Percentiles rank a stretch among this genome's conserved stretches.
These are phyloP conservation scores for Schizotus pectinicornis DNA, from an alignment of 2,888 invertebrate species.

Conservation along the genomic window DNA sequence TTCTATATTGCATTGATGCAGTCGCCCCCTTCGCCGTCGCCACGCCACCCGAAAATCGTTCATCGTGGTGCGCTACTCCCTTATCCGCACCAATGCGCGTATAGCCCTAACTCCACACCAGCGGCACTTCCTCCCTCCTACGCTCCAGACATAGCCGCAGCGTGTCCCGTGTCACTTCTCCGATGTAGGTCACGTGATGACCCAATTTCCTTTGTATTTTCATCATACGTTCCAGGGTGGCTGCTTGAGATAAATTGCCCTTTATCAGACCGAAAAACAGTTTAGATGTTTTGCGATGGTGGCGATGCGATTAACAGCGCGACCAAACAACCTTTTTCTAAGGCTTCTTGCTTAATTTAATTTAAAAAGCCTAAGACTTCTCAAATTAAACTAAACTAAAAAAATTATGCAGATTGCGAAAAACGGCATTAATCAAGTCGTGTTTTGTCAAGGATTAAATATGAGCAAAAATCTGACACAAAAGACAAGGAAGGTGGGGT, in stretches of 20 bases:
- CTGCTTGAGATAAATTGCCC: background rate
- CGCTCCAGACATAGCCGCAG: slow-evolving; percentile 25
- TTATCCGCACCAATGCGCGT: background rate
- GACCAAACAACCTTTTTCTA: too few species aligned
- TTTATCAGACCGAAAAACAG: background rate
- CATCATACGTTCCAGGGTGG: background rate
- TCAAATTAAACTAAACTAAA: too few species aligned
- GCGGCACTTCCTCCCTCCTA: slow-evolving; percentile 18
- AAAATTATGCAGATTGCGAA: too few species aligned
- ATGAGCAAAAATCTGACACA: too few species aligned
- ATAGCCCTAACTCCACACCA: too few species aligned
- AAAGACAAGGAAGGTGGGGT: too few species aligned
- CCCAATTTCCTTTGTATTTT: slow-evolving; percentile 34
- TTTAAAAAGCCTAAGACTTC: too few species aligned
- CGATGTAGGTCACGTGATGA: slow-evolving; percentile 38
- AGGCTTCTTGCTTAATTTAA: too few species aligned
- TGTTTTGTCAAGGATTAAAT: too few species aligned
- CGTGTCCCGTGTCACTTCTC: slow-evolving; percentile 7
- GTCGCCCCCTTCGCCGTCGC: slow-evolving; percentile 10
- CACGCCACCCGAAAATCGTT: slow-evolving; percentile 17
- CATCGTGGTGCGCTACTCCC: slow-evolving; percentile 3
- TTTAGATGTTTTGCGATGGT: background rate
- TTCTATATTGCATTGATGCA: background rate
- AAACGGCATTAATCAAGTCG: too few species aligned
- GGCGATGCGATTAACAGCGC: too few species aligned